phyloP scores from a whole-genome alignment of 2,888 invertebrate genomes.

The Chrysomela aeneicollis region DNA sequence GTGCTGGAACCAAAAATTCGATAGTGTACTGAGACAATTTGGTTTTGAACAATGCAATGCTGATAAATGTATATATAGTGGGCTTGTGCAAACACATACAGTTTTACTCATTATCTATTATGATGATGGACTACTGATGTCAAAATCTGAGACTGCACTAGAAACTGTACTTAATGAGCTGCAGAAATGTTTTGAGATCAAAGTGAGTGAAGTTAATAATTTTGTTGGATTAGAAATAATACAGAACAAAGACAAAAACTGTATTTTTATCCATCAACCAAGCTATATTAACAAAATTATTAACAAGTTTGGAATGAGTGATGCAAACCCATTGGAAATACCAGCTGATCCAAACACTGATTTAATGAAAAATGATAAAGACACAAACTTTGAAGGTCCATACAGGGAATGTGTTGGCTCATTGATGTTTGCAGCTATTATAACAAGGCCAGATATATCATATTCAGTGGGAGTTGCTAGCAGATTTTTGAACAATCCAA shows the following conservation, averaged over 20 bases:
- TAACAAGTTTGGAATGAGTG: slow-evolving; percentile 18
- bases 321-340: slow-evolving; percentile 16
- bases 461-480: slow-evolving; percentile 40
- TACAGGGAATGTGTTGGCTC: slow-evolving; percentile 41
- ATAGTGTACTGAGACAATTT: slow-evolving; percentile 43
- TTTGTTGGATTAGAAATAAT: slow-evolving; percentile 34
- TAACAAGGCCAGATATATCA: slow-evolving; percentile 41
- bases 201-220: neutral
- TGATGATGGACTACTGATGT: neutral
- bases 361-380: slow-evolving; percentile 21
- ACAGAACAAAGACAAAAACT: slow-evolving; percentile 5
- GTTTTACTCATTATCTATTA: neutral
- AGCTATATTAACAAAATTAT: slow-evolving; percentile 23
- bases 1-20: slow-evolving; percentile 49
- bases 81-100: neutral
- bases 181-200: slow-evolving; percentile 22
- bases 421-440: slow-evolving; percentile 39
- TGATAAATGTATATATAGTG: slow-evolving; percentile 35
- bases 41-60: slow-evolving; percentile 42
- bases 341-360: slow-evolving; percentile 22
- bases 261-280: slow-evolving; percentile 21
- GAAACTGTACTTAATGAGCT: neutral
- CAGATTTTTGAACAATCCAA: slow-evolving; percentile 29
- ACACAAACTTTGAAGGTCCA: slow-evolving; percentile 43
- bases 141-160: neutral